phyloP scores from a whole-genome alignment of 2,888 invertebrate species.

The Alloplasta piceator region DNA sequence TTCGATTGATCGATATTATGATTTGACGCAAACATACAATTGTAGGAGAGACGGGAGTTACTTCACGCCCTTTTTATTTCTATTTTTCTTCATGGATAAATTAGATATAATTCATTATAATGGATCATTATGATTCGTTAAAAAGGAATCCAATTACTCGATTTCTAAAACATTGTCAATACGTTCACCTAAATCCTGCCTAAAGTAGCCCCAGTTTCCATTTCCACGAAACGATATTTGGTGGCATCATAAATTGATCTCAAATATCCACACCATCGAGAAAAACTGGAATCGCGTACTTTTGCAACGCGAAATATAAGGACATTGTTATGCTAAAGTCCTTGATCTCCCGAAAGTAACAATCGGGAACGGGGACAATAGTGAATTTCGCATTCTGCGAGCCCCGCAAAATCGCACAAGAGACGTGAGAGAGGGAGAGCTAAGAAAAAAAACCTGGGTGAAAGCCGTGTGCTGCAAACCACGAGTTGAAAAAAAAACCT shows the following conservation, averaged over 20 bases:
- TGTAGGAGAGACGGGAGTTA: too few species aligned
- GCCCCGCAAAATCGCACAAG: conserved; percentile 36
- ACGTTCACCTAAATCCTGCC: too few species aligned
- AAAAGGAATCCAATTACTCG: too few species aligned
- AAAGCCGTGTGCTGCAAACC: conserved; percentile 20
- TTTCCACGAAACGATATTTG: too few species aligned
- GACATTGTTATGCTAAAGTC: conserved; percentile 81
- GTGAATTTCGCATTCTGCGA: conserved; percentile 67
- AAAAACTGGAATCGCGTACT: conserved; percentile 31
- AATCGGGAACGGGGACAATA: conserved; percentile 80
- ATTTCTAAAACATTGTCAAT: too few species aligned
- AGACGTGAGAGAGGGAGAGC: conserved; percentile 6
- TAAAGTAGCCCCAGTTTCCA: too few species aligned
- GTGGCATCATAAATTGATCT: conserved; percentile 29
- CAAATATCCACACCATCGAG: conserved; percentile 27
- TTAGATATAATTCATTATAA: too few species aligned
- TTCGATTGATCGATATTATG: too few species aligned
- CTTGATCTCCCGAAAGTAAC: conserved; percentile 72
- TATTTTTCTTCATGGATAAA: too few species aligned
- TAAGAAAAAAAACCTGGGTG: conserved; percentile 34
- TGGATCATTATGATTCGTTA: too few species aligned
- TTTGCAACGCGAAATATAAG: conserved; percentile 13
- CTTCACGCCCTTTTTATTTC: too few species aligned
- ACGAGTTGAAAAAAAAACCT: conserved; percentile 15
- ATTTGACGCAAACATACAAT: too few species aligned